A percentile compares a stretch with the other conserved stretches of the same genome.
Conservation (phyloP, 2,888 invertebrate species). For the Synanthedon formicaeformis region DNA sequence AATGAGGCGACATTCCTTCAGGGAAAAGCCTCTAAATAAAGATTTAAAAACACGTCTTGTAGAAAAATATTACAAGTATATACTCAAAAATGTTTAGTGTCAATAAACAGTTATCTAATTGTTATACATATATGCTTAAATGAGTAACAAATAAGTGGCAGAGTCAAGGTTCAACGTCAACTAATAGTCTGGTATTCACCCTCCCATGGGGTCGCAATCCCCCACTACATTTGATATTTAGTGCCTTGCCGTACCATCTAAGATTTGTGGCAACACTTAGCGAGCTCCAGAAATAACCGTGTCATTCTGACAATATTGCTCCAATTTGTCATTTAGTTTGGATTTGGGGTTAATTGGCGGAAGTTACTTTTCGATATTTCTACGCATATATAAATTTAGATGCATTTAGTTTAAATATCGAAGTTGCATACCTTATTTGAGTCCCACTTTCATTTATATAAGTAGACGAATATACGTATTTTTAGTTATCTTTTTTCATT, state of each 20-base stretch:
- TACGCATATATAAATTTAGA: too few relatives aligned
- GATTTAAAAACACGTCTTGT: too few relatives aligned
- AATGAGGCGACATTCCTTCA: too few relatives aligned
- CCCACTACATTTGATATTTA: slow-evolving; percentile 51
- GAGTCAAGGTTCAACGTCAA: slow-evolving; percentile 54
- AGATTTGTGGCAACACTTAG: slow-evolving; percentile 56
- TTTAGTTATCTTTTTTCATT: too few relatives aligned
- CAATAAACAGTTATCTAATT: too few relatives aligned
- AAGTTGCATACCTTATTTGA: too few relatives aligned
- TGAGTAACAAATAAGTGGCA: slow-evolving; percentile 33
- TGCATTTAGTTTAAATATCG: too few relatives aligned
- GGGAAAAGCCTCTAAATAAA: too few relatives aligned
- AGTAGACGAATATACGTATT: too few relatives aligned
- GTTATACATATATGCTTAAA: neutral
- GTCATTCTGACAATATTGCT: slow-evolving; percentile 22
- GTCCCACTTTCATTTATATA: too few relatives aligned
- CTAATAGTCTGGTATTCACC: slow-evolving; percentile 45
- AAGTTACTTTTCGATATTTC: slow-evolving; percentile 8
- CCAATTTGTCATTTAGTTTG: slow-evolving; percentile 20
- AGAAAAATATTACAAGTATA: too few relatives aligned
- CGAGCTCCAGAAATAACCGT: slow-evolving; percentile 26
- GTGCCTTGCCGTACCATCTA: slow-evolving; percentile 64
- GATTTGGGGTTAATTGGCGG: slow-evolving; percentile 13
- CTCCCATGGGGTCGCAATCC: slow-evolving; percentile 31
- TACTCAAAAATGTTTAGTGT: too few relatives aligned